These are phyloP conservation scores for Thumatha senex DNA, from an alignment of 2,888 invertebrate genomes.

Conservation along the genomic window DNA sequence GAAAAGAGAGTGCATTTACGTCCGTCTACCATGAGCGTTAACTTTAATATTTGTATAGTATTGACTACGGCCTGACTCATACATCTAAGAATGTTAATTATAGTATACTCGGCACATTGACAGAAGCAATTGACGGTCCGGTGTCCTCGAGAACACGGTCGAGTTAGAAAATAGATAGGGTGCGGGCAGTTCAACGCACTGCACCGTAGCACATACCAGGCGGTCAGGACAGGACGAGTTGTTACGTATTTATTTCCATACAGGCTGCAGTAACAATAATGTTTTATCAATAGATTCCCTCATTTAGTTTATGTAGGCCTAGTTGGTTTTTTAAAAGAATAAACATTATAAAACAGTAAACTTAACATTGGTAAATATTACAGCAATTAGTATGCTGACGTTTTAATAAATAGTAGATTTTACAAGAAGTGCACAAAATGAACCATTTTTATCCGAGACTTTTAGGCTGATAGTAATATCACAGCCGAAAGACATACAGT, in stretches of 20 bases:
- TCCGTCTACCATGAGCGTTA: too few species aligned
- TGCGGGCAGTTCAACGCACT: slow-evolving; percentile 44
- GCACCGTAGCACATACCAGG: slow-evolving; percentile 1
- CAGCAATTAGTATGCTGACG: too few species aligned
- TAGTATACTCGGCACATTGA: slow-evolving; percentile 20
- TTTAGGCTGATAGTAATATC: too few species aligned
- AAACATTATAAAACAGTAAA: too few species aligned
- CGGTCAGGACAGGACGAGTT: slow-evolving; percentile 20
- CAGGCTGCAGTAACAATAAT: slow-evolving; percentile 10
- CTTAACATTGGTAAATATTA: too few species aligned
- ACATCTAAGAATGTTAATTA: slow-evolving; percentile 13
- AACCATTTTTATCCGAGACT: too few species aligned
- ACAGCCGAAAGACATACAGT: too few species aligned
- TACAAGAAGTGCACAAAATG: too few species aligned
- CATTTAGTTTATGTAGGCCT: slow-evolving; percentile 11
- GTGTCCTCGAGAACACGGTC: slow-evolving; percentile 30
- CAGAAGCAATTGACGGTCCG: slow-evolving; percentile 19
- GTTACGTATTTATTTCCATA: slow-evolving; percentile 27
- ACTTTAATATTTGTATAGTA: not conserved
- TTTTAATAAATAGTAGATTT: too few species aligned
- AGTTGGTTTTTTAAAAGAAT: slow-evolving; percentile 26
- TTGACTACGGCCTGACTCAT: slow-evolving; percentile 17
- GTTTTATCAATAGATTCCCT: slow-evolving; percentile 30
- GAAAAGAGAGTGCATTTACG: too few species aligned
- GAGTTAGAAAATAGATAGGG: slow-evolving; percentile 43